phyloP scores from a whole-genome alignment of 2,113 vertebrate genomes.

The Cyprinodon tularosa region DNA sequence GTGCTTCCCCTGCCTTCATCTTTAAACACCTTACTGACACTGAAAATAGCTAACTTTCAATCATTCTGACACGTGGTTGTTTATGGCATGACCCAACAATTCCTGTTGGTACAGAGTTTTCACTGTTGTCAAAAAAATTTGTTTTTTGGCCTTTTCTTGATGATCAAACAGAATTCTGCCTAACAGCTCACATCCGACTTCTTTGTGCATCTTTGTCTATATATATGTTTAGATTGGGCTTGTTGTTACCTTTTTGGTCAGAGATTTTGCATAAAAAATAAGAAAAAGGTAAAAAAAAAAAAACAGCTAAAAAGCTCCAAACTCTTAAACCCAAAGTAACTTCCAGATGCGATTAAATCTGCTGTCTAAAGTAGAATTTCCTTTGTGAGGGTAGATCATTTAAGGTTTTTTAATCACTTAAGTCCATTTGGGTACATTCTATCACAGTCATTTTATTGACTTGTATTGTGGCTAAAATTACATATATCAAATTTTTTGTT shows the following conservation, averaged over 20 bases:
- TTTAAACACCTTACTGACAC: too few species aligned
- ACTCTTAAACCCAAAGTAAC: background rate
- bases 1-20: too few species aligned
- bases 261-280: too few species aligned
- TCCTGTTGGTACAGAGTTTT: too few species aligned
- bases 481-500: constrained; percentile 22
- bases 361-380: background rate
- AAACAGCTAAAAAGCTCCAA: too few species aligned
- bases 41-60: too few species aligned
- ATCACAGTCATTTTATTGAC: constrained; percentile 32
- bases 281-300: too few species aligned
- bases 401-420: constrained; percentile 3
- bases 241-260: too few species aligned
- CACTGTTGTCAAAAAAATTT: too few species aligned
- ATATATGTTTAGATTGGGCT: background rate
- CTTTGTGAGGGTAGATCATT: background rate
- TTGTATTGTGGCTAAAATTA: constrained; percentile 1
- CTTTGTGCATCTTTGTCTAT: background rate
- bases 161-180: too few species aligned
- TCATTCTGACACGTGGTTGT: too few species aligned
- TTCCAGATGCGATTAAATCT: constrained; percentile 17
- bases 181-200: background rate
- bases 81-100: too few species aligned
- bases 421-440: constrained; percentile 12
- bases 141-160: background rate